Evolutionary conservation across 2,797 vertebrate genomes (phyloP).

Genomic region (Spinibarbus caldwelli): DNA sequence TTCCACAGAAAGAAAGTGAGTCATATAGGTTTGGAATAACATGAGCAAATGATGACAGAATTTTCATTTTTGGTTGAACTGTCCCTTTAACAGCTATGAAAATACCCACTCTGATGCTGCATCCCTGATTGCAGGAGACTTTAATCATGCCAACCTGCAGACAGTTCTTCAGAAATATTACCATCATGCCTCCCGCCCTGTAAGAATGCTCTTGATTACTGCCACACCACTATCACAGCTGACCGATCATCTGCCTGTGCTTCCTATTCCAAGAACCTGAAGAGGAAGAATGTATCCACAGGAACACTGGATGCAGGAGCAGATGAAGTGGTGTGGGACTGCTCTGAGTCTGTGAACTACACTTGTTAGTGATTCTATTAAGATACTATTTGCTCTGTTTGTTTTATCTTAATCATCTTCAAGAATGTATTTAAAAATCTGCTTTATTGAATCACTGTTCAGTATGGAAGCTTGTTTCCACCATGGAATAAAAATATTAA

Average conservation of each 20-base stretch:
- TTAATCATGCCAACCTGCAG: slow-evolving; percentile 39
- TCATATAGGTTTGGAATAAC: background rate
- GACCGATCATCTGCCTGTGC: background rate
- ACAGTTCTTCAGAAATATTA: slow-evolving; percentile 11
- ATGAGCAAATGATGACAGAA: background rate
- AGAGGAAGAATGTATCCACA: background rate
- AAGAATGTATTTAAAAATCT: background rate
- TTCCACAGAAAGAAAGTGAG: background rate
- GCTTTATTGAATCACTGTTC: background rate
- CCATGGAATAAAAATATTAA: background rate
- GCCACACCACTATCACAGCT: background rate
- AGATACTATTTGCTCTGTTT: background rate
- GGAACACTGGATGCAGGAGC: background rate
- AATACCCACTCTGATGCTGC: slow-evolving; percentile 2
- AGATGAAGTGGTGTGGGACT: background rate
- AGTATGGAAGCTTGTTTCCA: background rate
- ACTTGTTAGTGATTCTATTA: background rate
- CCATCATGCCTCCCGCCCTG: background rate
- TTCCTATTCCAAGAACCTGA: slow-evolving; percentile 6
- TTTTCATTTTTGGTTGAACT: background rate
- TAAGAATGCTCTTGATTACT: slow-evolving; percentile 28
- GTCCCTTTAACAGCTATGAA: background rate
- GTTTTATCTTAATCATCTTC: background rate
- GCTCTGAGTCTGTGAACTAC: background rate
- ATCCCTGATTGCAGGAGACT: slow-evolving; percentile 28